Conservation (phyloP, 2,888 invertebrate species). For the Epistrophella euchroma region DNA sequence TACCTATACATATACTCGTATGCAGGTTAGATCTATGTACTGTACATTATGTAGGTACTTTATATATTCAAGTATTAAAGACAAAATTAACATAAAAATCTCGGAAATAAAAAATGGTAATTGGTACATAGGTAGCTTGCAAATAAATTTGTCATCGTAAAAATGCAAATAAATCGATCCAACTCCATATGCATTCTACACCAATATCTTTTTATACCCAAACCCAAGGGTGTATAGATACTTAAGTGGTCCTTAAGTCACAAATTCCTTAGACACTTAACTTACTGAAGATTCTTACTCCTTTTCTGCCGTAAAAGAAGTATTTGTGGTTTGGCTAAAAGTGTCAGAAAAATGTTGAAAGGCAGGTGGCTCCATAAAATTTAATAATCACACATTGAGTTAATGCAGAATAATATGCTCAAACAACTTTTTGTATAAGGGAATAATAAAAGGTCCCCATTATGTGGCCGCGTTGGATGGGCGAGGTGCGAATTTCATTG, state of each 20-base stretch:
- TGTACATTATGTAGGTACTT: too few relatives aligned
- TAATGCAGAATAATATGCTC: constrained; percentile 19
- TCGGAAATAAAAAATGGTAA: constrained; percentile 5
- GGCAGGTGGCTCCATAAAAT: constrained; percentile 18
- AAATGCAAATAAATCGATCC: constrained; percentile 1
- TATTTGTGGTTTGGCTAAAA: neutral
- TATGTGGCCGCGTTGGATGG: neutral
- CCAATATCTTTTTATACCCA: neutral
- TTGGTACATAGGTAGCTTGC: neutral
- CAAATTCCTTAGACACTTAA: constrained; percentile 7
- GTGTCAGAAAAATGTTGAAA: constrained; percentile 7
- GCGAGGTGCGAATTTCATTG: constrained; percentile 31
- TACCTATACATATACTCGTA: too few relatives aligned
- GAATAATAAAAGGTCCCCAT: neutral
- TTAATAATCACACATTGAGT: constrained; percentile 28
- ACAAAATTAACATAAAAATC: neutral
- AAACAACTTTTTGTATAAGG: neutral
- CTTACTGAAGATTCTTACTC: neutral
- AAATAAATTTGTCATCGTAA: constrained; percentile 29
- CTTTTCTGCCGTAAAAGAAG: neutral
- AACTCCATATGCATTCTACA: neutral
- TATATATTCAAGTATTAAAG: neutral
- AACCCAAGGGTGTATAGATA: neutral
- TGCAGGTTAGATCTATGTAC: too few relatives aligned
- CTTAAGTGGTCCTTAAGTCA: constrained; percentile 4